A percentile compares a stretch with the other conserved stretches of the same genome.
phyloP scores from a whole-genome alignment of 2,113 vertebrate species.

The Onychorhynchus coronatus region DNA sequence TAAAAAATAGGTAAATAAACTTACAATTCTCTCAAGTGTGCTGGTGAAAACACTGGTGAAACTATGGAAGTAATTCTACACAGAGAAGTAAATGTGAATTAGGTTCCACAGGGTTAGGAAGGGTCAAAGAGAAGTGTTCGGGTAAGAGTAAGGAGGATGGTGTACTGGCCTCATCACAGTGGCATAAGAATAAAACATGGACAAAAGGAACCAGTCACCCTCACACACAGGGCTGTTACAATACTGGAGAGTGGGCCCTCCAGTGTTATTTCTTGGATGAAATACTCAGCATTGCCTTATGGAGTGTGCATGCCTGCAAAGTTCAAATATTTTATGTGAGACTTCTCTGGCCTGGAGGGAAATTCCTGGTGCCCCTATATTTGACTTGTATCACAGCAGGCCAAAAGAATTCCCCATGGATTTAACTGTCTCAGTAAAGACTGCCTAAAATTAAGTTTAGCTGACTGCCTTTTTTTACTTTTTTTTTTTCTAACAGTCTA shows the following conservation, averaged over 20 bases:
- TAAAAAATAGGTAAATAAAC: background rate
- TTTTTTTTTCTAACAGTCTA: background rate
- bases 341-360: constrained; percentile 41
- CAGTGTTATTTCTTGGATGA: background rate
- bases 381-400: constrained; percentile 46
- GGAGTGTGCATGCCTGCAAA: constrained; percentile 37
- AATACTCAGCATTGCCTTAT: background rate
- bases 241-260: background rate
- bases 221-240: background rate
- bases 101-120: background rate
- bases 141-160: background rate
- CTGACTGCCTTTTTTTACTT: background rate
- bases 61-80: background rate
- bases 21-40: background rate
- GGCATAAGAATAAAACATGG: background rate
- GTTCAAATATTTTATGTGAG: constrained; percentile 53
- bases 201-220: background rate
- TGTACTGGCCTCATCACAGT: background rate
- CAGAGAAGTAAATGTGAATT: background rate
- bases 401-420: constrained; percentile 11
- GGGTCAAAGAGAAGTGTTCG: background rate
- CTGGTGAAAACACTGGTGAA: background rate
- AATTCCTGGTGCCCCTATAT: constrained; percentile 63
- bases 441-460: constrained; percentile 30
- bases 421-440: constrained; percentile 40